Conservation (phyloP, 2,888 invertebrate genomes). For the Barypeithes pellucidus region DNA sequence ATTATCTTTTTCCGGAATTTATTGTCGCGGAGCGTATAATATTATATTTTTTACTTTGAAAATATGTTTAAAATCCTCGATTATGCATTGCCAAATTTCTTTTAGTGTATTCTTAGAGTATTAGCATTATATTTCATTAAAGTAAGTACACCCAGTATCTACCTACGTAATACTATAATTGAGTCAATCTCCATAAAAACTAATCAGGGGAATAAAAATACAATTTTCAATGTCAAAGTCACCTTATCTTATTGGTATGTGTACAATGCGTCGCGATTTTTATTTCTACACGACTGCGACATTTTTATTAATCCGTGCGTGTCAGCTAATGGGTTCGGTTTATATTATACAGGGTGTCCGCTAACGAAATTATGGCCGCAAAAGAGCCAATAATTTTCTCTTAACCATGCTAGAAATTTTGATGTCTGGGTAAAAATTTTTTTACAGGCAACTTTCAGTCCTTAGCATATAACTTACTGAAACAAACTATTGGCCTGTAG, state of each 20-base stretch:
- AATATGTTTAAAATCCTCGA: too few relatives aligned
- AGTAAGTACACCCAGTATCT: conserved; percentile 20
- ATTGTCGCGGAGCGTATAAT: too few relatives aligned
- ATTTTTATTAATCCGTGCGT: conserved; percentile 19
- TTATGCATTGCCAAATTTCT: too few relatives aligned
- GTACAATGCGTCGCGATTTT: conserved; percentile 21
- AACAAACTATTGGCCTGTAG: too few relatives aligned
- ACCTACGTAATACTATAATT: conserved; percentile 33
- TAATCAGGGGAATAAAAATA: conserved; percentile 25
- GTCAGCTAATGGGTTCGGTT: background rate
- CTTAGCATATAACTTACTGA: too few relatives aligned
- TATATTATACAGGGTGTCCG: conserved; percentile 3
- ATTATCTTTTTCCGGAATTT: too few relatives aligned
- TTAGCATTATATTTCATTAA: background rate
- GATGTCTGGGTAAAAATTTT: too few relatives aligned
- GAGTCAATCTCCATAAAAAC: conserved; percentile 43
- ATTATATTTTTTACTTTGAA: too few relatives aligned
- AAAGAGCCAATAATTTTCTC: too few relatives aligned
- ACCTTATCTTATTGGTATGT: conserved; percentile 37
- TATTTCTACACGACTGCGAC: conserved; percentile 16
- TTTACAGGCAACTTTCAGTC: too few relatives aligned
- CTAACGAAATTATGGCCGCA: too few relatives aligned
- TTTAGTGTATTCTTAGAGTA: background rate
- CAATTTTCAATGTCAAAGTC: conserved; percentile 46
- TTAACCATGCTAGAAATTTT: too few relatives aligned